Evolutionary conservation across 2,797 vertebrate genomes (phyloP).

Genomic region (Arctocebus calabarensis): DNA sequence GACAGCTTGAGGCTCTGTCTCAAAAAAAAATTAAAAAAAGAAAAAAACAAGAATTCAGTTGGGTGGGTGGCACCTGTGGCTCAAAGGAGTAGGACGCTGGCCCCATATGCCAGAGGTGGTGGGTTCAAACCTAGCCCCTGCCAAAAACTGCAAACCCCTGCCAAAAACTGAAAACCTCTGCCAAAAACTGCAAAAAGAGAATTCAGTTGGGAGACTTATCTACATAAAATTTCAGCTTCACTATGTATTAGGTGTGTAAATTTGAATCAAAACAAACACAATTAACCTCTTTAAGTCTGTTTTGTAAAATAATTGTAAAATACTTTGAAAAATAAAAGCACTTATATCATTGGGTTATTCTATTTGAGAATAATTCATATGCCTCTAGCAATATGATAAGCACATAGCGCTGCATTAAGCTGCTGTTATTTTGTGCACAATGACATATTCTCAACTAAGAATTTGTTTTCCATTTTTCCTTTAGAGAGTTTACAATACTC

Average conservation of each 20-base stretch:
- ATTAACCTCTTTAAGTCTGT: background rate
- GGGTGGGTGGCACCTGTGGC: too few species aligned
- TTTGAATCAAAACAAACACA: conserved; percentile 27
- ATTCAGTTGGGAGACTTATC: background rate
- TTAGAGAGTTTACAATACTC: background rate
- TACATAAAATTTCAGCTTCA: background rate
- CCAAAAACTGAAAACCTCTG: too few species aligned
- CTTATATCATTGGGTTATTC: background rate
- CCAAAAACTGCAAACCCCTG: too few species aligned
- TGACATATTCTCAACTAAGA: background rate
- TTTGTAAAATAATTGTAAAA: conserved; percentile 35
- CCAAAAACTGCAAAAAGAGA: background rate
- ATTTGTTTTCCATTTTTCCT: background rate
- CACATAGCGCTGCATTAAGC: background rate
- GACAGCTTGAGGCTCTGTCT: too few species aligned
- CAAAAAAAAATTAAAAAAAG: too few species aligned
- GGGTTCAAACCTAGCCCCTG: too few species aligned
- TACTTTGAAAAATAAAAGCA: background rate
- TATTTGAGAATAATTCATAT: background rate
- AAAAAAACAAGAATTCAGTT: too few species aligned
- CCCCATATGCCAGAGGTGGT: too few species aligned
- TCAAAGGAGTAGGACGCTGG: too few species aligned
- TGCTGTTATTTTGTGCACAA: background rate
- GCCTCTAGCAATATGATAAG: background rate
- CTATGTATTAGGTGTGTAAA: background rate